A percentile compares a stretch with the other conserved stretches of the same genome.
Conservation (phyloP, 2,113 vertebrate species). For the Myotis brandtii region DNA sequence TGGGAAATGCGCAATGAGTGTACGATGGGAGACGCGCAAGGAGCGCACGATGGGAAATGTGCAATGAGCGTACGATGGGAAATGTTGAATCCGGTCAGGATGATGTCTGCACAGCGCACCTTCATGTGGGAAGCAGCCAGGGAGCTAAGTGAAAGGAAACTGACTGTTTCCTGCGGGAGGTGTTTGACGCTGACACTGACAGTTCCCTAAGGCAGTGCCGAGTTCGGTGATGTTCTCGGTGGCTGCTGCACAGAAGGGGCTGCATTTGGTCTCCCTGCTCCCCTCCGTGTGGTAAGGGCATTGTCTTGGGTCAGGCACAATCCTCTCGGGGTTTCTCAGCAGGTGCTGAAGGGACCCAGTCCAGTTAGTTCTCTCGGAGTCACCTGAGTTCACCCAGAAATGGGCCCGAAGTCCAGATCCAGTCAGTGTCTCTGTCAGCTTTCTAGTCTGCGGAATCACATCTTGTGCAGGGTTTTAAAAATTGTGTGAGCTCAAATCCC, state of each 20-base stretch:
- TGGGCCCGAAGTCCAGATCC: not conserved
- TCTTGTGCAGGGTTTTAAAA: not conserved
- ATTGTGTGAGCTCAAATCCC: not conserved
- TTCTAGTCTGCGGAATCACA: not conserved
- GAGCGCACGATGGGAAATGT: too few species aligned
- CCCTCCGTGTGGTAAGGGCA: not conserved
- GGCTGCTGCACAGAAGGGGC: not conserved
- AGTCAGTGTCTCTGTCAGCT: not conserved
- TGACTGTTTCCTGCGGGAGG: conserved; percentile 28
- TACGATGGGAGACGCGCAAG: too few species aligned
- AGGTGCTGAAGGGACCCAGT: not conserved
- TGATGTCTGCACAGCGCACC: not conserved
- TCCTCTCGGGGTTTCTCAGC: not conserved
- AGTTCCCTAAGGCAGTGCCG: conserved; percentile 44
- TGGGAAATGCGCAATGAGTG: not conserved
- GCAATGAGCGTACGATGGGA: not conserved
- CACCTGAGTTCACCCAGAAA: not conserved
- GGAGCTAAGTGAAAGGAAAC: conserved; percentile 77
- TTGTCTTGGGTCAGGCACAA: not conserved
- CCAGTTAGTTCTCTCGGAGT: not conserved
- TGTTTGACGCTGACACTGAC: conserved; percentile 62
- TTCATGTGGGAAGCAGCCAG: conserved; percentile 66
- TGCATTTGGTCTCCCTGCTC: not conserved
- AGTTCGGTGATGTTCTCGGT: conserved; percentile 65
- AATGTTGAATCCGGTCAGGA: conserved; percentile 23